These are phyloP conservation scores for Stegana nigrithorax DNA, from an alignment of 2,888 invertebrate genomes.

Conservation along the genomic window DNA sequence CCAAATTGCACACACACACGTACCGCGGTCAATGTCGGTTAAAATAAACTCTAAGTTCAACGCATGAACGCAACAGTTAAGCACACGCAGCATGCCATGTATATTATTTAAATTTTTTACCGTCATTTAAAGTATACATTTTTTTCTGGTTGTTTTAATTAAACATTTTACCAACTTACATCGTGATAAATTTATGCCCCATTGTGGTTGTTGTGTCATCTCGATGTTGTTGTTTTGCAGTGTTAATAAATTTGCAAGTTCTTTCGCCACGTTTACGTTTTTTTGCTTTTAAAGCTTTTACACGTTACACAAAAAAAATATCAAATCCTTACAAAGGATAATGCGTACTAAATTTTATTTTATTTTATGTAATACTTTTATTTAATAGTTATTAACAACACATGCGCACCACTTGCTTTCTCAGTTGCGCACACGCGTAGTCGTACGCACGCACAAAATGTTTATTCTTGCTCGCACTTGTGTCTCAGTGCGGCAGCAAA, in stretches of 20 bases:
- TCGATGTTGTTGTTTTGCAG: constrained; percentile 39
- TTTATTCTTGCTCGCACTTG: constrained; percentile 35
- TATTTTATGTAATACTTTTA: constrained; percentile 25
- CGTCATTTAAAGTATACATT: background rate
- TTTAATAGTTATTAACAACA: too few species aligned
- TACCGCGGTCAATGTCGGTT: constrained; percentile 54
- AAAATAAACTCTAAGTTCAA: constrained; percentile 40
- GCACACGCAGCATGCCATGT: background rate
- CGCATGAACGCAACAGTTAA: constrained; percentile 25
- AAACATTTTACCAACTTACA: constrained; percentile 57
- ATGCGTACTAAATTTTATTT: constrained; percentile 4
- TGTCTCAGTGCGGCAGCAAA: constrained; percentile 26
- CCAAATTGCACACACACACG: background rate
- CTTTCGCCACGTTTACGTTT: constrained; percentile 49
- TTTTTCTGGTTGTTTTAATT: background rate
- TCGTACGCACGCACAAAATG: constrained; percentile 15
- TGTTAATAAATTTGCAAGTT: constrained; percentile 46
- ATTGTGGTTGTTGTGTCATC: constrained; percentile 65
- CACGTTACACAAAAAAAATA: background rate
- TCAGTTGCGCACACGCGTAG: background rate
- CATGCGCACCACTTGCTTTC: constrained; percentile 34
- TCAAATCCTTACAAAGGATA: background rate
- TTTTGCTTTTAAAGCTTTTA: constrained; percentile 9
- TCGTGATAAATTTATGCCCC: constrained; percentile 62
- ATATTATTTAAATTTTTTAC: background rate